Base-by-base conservation (phyloP, 1,140 invertebrate genomes). In the Probaryconus sp. region DNA sequence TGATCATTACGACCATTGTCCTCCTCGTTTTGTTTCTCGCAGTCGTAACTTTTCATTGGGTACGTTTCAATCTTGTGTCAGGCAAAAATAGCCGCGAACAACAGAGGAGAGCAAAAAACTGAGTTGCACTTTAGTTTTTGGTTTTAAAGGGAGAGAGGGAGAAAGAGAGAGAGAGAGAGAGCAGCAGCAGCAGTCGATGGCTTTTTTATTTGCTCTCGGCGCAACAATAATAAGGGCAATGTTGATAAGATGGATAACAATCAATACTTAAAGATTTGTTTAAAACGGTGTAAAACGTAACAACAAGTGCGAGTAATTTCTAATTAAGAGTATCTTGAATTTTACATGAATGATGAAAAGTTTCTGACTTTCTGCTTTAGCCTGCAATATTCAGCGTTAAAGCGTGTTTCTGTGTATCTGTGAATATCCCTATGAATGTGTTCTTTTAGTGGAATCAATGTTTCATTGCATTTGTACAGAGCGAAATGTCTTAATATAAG, bases 321-420 rank as follows among this genome's bases (percentile, higher is more conserved):
- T n/a, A n/a, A n/a, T n/a, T n/a, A 2, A 35, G 10, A 33, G n/a
- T 17, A 11, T 3, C 17, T n/a, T 9, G 30, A 14, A 17, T 38
- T 5, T 50, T 18, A 21, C 18, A 30, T 24, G 24, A 18, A 31
- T 50, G 42, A 50, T 50, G 35, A 50, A 21, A 63, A 50, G 33
- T 40, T 63, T 63, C 61, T 55, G 31, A 47, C 55, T 65, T 65
- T 18, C 99, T 98, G 80, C 98, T 98, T 91, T 98, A 99, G 60
- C 99, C 98, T 94, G 90, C 83, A 93, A 89, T 75, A 88, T 67
- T 78, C 45, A 40, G 26, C n/a, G 24, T 38, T 14, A 37, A 30
- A 10, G 17, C 11, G 5, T 6, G 9, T 24, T 47, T 55, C 56
- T 30, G 16, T 51, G 20, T 30, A 9, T 24, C 11, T 14, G 30